Evolutionary conservation across 2,888 invertebrate genomes (phyloP).

Genomic region (Ennomos quercinarius): DNA sequence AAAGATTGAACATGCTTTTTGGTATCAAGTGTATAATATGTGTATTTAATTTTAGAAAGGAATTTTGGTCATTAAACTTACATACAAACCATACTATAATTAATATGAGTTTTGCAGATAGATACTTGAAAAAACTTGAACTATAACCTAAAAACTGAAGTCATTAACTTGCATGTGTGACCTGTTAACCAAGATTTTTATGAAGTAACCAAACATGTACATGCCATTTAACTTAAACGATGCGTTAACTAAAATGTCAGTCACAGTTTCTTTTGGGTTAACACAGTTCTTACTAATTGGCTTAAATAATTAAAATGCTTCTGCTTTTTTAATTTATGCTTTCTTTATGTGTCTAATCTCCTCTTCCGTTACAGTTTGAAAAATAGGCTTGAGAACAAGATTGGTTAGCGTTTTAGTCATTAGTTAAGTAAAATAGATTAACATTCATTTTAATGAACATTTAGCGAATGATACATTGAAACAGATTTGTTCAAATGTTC

Average conservation of each 20-base stretch:
- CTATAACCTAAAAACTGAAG: slow-evolving; percentile 22
- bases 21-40: too few species aligned
- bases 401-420: slow-evolving; percentile 3
- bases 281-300: slow-evolving; percentile 27
- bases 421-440: slow-evolving; percentile 12
- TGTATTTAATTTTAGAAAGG: too few species aligned
- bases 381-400: slow-evolving; percentile 4
- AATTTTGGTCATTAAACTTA: too few species aligned
- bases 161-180: slow-evolving; percentile 31
- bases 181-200: slow-evolving; percentile 35
- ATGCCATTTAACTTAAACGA: slow-evolving; percentile 32
- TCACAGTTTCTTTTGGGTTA: slow-evolving; percentile 27
- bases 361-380: slow-evolving; percentile 13
- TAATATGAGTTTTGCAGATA: too few species aligned
- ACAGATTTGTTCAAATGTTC: slow-evolving; percentile 1
- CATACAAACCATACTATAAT: too few species aligned
- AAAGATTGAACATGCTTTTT: too few species aligned
- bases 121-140: slow-evolving; percentile 16
- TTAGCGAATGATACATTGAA: slow-evolving; percentile 10
- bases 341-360: slow-evolving; percentile 1
- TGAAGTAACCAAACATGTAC: slow-evolving; percentile 29
- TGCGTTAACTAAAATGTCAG: slow-evolving; percentile 20
- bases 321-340: slow-evolving; percentile 15
- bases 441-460: slow-evolving; percentile 7
- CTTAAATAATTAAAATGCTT: slow-evolving; percentile 16